Base-by-base conservation (phyloP, 2,888 invertebrate species). In the Lysandra coridon region DNA sequence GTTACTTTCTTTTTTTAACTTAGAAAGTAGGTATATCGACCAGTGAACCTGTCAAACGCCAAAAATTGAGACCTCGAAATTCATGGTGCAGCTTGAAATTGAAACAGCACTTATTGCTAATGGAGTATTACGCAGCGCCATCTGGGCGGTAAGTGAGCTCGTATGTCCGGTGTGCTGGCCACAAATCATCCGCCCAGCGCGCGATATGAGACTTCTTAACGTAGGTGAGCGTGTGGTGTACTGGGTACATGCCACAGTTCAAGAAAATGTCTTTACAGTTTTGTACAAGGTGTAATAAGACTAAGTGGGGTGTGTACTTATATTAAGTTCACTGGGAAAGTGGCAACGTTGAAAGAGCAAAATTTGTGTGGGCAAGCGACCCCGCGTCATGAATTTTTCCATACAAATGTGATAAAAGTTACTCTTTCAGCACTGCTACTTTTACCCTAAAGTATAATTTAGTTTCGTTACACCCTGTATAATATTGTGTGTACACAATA, bases 181-280 rank as follows among this genome's bases (percentile, higher is more conserved):
- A 90, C 92, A 92, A 91, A 91, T 92, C 92, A 91, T 84, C 85
- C 83, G 83, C 81, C 85, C 81, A 83, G 86, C 84, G 80, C 81
- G 80, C 85, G 85, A 90, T 90, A 91, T 91, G 90, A 90, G 90
- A 88, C 89, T 89, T 88, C 87, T 87, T 85, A 83, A 84, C 84
- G 84, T 82, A 82, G 78, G 78, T 80, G 80, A 62, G 85, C 17
- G 78, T 14, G 83, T 30, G 85, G 37, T 81, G 85, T 86, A 90
- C 81, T 80, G 81, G 79, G 86, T 78, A 78, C 78, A 62, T 10
- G 40, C 40, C 40, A 40, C 6, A 40, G 40, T 10, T 6, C 44
- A 44, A 60, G 1, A 30, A 4, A 4, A 76, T 33, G 3, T 44
- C 49, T 23, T 75, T 4, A 14, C 1, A 23, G 23, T 23, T 23